Evolutionary conservation across 2,888 invertebrate species (phyloP).

Genomic region (Brenthis daphne): DNA sequence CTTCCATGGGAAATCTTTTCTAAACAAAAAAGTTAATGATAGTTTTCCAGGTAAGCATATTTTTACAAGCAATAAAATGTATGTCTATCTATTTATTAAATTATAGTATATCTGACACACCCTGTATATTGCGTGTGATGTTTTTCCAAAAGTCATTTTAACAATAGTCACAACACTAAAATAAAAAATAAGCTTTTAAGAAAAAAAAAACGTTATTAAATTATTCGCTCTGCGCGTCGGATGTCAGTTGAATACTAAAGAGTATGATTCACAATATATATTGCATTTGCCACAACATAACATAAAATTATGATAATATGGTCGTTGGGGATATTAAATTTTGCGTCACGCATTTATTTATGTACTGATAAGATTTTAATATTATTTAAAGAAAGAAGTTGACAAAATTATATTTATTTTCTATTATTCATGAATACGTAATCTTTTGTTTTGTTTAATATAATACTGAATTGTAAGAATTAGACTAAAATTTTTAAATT

Average conservation of each 20-base stretch:
- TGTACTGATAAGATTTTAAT: constrained; percentile 6
- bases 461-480: too few relatives aligned
- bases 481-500: too few relatives aligned
- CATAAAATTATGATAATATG: constrained; percentile 26
- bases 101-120: constrained; percentile 12
- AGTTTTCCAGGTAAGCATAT: too few relatives aligned
- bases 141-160: constrained; percentile 60
- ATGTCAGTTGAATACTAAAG: constrained; percentile 35
- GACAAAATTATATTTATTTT: neutral
- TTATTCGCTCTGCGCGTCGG: constrained; percentile 14
- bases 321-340: constrained; percentile 19
- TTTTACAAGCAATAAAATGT: too few relatives aligned
- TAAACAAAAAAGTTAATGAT: too few relatives aligned
- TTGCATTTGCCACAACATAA: constrained; percentile 21
- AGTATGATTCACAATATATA: constrained; percentile 38
- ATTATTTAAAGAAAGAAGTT: neutral
- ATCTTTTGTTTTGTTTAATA: too few relatives aligned
- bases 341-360: constrained; percentile 18
- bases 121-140: constrained; percentile 49
- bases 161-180: constrained; percentile 9
- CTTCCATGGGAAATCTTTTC: too few relatives aligned
- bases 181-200: neutral
- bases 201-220: constrained; percentile 8
- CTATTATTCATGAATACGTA: too few relatives aligned
- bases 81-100: too few relatives aligned